phyloP scores from a whole-genome alignment of 53 echinoderm and acorn worm species.

The Henricia sp. region DNA sequence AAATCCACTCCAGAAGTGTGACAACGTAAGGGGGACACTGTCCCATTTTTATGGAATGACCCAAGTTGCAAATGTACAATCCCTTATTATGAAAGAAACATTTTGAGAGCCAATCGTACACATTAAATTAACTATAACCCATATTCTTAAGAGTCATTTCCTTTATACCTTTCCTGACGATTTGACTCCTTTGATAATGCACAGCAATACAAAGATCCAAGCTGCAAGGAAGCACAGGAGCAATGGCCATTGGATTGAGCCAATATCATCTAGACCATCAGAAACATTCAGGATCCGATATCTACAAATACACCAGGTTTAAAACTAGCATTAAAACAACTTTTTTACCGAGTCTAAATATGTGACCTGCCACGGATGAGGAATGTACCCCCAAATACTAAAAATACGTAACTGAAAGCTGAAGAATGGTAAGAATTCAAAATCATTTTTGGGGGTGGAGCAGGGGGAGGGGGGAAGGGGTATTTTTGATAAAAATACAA shows the following conservation, averaged over 20 bases:
- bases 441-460: too few species aligned
- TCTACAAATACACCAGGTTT: conserved; percentile 51
- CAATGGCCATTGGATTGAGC: conserved; percentile 74
- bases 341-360: too few species aligned
- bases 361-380: too few species aligned
- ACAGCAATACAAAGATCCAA: conserved; percentile 81
- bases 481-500: too few species aligned
- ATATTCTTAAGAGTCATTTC: background rate
- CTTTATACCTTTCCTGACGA: conserved; percentile 82
- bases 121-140: background rate
- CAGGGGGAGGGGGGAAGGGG: too few species aligned
- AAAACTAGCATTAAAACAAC: too few species aligned
- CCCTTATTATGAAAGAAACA: background rate
- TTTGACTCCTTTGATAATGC: conserved; percentile 84
- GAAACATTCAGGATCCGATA: conserved; percentile 67
- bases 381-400: background rate
- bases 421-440: too few species aligned
- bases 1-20: too few species aligned
- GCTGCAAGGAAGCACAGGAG: conserved; percentile 73
- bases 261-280: conserved; percentile 77
- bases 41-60: too few species aligned
- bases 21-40: too few species aligned
- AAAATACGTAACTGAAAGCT: too few species aligned
- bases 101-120: background rate
- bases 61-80: too few species aligned